Conservation (phyloP, 1,140 invertebrate genomes). For the Drosophila jambulina region DNA sequence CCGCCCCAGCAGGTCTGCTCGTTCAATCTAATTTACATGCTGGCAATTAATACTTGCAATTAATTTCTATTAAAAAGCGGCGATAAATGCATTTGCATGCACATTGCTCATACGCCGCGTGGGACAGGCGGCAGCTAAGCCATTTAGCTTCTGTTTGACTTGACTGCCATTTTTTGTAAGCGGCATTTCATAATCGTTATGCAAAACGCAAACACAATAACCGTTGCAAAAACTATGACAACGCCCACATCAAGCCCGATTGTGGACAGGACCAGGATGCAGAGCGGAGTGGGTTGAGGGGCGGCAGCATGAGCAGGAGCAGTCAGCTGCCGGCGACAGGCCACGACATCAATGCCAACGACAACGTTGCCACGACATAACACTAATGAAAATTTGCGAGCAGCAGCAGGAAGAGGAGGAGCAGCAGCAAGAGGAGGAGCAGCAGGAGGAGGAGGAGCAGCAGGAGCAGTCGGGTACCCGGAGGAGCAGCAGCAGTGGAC, state of each 20-base stretch:
- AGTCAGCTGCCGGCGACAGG: constrained; percentile 44
- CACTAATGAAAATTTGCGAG: constrained; percentile 71
- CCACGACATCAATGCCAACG: constrained; percentile 31
- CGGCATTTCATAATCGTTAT: constrained; percentile 52
- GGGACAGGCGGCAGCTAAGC: constrained; percentile 5
- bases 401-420: neutral
- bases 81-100: constrained; percentile 18
- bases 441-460: constrained; percentile 2
- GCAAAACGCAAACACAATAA: constrained; percentile 39
- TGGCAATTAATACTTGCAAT: constrained; percentile 48
- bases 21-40: constrained; percentile 36
- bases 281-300: neutral
- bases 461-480: neutral
- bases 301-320: constrained; percentile 9
- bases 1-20: neutral
- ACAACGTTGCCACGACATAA: constrained; percentile 43
- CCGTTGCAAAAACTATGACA: constrained; percentile 21
- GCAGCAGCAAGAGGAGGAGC: constrained; percentile 1
- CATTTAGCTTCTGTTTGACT: constrained; percentile 45
- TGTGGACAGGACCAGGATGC: constrained; percentile 1
- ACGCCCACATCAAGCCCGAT: constrained; percentile 25
- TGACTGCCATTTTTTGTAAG: constrained; percentile 26
- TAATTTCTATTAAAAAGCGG: constrained; percentile 48
- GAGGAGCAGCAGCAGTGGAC: constrained; percentile 28
- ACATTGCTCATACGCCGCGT: constrained; percentile 32